A percentile compares a stretch with the other conserved stretches of the same genome.
phyloP scores from a whole-genome alignment of 2,888 invertebrate species.

The Drosophila parthenogenetica region DNA sequence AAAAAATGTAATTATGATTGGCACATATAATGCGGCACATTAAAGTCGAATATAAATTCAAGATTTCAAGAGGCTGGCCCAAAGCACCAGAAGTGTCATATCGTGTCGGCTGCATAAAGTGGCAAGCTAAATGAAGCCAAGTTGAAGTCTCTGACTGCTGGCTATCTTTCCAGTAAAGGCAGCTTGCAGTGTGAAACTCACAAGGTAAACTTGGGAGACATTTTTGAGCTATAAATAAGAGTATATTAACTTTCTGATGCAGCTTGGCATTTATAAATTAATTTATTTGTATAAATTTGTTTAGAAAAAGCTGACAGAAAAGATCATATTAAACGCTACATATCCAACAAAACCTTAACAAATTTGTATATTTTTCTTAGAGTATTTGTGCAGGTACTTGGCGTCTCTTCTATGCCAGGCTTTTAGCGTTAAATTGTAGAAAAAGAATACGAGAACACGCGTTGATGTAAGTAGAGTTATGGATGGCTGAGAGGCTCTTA shows the following conservation, averaged over 20 bases:
- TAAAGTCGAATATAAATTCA: slow-evolving; percentile 25
- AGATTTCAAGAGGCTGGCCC: background rate
- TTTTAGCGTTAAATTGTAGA: slow-evolving; percentile 40
- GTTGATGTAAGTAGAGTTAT: slow-evolving; percentile 46
- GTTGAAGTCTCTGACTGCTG: background rate
- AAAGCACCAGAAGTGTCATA: slow-evolving; percentile 28
- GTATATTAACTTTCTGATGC: background rate
- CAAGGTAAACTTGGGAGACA: slow-evolving; percentile 4
- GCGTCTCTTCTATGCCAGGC: background rate
- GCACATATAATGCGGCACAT: slow-evolving; percentile 46
- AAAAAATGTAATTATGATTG: slow-evolving; percentile 52
- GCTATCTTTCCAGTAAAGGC: background rate
- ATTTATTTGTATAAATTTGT: background rate
- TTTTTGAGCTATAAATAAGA: background rate
- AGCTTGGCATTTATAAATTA: background rate
- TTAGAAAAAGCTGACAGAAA: too few relatives aligned
- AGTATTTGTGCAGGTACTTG: slow-evolving; percentile 12
- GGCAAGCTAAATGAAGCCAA: slow-evolving; percentile 14
- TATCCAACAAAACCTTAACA: too few relatives aligned
- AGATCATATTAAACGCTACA: too few relatives aligned
- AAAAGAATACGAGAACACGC: slow-evolving; percentile 50
- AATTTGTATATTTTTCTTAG: slow-evolving; percentile 12
- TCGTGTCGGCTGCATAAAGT: slow-evolving; percentile 33
- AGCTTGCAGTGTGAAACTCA: background rate
- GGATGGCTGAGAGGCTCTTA: slow-evolving; percentile 55